Conservation (phyloP, 2,888 invertebrate species). For the Eupithecia inturbata region DNA sequence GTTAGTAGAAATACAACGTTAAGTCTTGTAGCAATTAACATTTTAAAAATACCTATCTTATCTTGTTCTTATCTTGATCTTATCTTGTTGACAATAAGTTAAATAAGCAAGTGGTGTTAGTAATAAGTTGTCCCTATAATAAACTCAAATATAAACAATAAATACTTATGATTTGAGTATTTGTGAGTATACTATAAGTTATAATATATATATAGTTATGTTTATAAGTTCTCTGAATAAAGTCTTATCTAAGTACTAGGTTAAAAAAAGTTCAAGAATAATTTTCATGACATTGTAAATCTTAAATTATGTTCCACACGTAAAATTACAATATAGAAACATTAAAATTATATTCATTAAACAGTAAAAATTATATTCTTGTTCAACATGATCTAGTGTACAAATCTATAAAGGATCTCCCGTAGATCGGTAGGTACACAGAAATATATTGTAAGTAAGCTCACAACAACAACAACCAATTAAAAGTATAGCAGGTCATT, state of each 20-base stretch:
- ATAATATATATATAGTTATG: too few species aligned
- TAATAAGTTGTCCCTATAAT: background rate
- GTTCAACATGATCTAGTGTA: background rate
- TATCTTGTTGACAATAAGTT: background rate
- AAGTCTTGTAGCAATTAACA: background rate
- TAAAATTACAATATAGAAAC: background rate
- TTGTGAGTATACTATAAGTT: slow-evolving; percentile 5
- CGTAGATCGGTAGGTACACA: background rate
- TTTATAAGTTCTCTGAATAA: too few species aligned
- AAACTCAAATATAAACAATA: background rate
- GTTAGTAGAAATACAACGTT: background rate
- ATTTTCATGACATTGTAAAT: background rate
- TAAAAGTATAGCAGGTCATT: background rate
- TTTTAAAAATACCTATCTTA: background rate
- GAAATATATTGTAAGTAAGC: slow-evolving; percentile 2
- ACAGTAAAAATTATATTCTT: background rate
- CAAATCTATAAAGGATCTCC: background rate
- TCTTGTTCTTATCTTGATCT: too few species aligned
- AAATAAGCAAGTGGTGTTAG: background rate
- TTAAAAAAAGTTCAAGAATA: too few species aligned
- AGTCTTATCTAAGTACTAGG: too few species aligned
- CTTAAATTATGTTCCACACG: background rate
- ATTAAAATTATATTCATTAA: background rate
- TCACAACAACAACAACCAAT: slow-evolving; percentile 4
- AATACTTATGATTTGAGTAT: background rate